Conservation (phyloP, 2,113 vertebrate genomes). For the Podiceps cristatus region DNA sequence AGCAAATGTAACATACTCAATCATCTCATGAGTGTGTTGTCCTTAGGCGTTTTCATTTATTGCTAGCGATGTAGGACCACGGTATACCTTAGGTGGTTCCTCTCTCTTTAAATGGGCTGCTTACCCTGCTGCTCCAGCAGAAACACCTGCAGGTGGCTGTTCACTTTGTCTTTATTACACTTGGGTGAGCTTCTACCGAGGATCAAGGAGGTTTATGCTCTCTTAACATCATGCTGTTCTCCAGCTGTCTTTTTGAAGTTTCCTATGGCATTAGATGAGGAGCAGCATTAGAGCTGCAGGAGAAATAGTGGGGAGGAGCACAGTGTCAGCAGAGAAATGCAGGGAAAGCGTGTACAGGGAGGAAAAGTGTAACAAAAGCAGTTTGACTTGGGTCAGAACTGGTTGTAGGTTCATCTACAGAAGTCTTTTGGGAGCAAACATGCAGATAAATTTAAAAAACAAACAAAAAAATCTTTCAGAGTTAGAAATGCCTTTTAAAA, state of each 20-base stretch:
- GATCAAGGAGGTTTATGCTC: not conserved
- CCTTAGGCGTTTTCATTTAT: not conserved
- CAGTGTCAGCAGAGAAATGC: not conserved
- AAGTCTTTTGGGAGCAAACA: not conserved
- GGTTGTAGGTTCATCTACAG: not conserved
- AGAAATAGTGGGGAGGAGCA: not conserved
- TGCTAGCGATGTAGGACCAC: not conserved
- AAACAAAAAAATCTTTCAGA: not conserved
- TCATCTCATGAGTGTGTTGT: not conserved
- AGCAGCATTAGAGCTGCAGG: not conserved
- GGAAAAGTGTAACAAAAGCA: not conserved
- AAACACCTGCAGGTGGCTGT: not conserved
- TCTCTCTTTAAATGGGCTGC: not conserved
- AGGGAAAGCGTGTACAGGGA: not conserved
- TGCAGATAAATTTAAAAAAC: not conserved
- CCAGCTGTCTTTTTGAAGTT: not conserved
- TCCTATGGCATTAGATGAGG: not conserved
- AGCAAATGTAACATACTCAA: not conserved
- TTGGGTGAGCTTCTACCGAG: not conserved
- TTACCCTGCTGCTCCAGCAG: not conserved
- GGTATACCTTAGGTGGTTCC: not conserved
- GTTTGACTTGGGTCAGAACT: not conserved
- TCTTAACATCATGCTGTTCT: not conserved
- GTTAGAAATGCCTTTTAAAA: not conserved
- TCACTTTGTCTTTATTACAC: not conserved